These are phyloP conservation scores for Microplitis manilae DNA, from an alignment of 2,888 invertebrate species.

Conservation along the genomic window DNA sequence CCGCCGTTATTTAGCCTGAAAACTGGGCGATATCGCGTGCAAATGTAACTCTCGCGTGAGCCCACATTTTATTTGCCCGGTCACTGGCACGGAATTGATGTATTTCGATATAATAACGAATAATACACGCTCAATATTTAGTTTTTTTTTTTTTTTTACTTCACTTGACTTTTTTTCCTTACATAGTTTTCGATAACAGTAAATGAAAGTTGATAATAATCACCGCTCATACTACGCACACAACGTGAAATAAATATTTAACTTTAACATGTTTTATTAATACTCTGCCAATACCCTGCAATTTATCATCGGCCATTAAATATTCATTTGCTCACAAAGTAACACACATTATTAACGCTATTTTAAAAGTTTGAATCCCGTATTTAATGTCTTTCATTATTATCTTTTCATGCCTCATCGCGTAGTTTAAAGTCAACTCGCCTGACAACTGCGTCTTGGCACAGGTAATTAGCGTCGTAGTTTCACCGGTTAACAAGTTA, in stretches of 20 bases:
- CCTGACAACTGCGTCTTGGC: slow-evolving; percentile 34
- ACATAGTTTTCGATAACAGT: background rate
- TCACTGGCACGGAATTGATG: slow-evolving; percentile 36
- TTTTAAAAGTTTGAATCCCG: background rate
- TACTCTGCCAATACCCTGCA: too few relatives aligned
- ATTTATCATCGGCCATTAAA: background rate
- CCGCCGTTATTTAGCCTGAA: slow-evolving; percentile 15
- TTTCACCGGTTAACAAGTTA: slow-evolving; percentile 53
- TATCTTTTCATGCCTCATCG: background rate
- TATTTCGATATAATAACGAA: slow-evolving; percentile 14
- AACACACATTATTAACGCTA: background rate
- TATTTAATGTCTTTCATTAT: background rate
- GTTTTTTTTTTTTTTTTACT: background rate
- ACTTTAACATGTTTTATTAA: too few relatives aligned
- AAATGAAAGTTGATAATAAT: background rate
- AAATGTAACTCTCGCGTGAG: slow-evolving; percentile 31
- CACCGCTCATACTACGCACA: too few relatives aligned
- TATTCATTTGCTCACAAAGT: background rate
- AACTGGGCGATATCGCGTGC: slow-evolving; percentile 30
- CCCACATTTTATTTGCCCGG: slow-evolving; percentile 30
- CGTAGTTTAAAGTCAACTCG: background rate
- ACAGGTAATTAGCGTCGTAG: slow-evolving; percentile 53
- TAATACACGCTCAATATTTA: background rate
- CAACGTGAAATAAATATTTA: too few relatives aligned
- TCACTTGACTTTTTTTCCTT: background rate